phyloP scores from a whole-genome alignment of 92 coral and sea anemone genomes.

The Zoanthus gigantus region DNA sequence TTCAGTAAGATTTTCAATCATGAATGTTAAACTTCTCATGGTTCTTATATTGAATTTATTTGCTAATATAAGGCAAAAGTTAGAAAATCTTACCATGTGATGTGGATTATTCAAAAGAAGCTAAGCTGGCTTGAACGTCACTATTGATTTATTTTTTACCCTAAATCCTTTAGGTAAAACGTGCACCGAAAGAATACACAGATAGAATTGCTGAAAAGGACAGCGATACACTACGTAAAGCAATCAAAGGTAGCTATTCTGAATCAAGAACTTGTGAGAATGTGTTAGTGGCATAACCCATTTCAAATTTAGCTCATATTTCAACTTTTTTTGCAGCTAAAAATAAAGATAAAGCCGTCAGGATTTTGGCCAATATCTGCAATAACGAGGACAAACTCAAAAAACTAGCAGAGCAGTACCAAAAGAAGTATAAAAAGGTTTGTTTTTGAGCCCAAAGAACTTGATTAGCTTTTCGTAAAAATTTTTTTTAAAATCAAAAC shows the following conservation, averaged over 20 bases:
- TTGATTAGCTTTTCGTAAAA: not conserved
- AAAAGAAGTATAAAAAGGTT: constrained; percentile 76
- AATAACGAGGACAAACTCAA: constrained; percentile 71
- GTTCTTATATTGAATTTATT: too few relatives aligned
- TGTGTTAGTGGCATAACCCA: not conserved
- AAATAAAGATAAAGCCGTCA: constrained; percentile 79
- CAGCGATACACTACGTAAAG: constrained; percentile 1
- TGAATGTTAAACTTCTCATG: too few relatives aligned
- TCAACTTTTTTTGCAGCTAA: constrained; percentile 54
- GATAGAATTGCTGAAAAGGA: not conserved
- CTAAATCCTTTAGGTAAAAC: not conserved
- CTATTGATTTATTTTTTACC: not conserved
- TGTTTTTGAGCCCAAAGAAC: not conserved
- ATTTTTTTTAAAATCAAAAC: not conserved
- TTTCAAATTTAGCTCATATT: not conserved
- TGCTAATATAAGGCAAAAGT: too few relatives aligned
- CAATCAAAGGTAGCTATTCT: constrained; percentile 5
- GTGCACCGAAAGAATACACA: not conserved
- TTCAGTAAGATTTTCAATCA: too few relatives aligned
- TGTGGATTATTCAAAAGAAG: not conserved
- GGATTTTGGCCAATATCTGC: constrained; percentile 75
- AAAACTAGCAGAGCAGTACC: constrained; percentile 68
- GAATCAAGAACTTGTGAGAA: not conserved
- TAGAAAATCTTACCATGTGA: too few relatives aligned
- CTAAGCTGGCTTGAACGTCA: not conserved